Evolutionary conservation across 2,797 vertebrate genomes (phyloP).

Genomic region (Margarornis squamiger): DNA sequence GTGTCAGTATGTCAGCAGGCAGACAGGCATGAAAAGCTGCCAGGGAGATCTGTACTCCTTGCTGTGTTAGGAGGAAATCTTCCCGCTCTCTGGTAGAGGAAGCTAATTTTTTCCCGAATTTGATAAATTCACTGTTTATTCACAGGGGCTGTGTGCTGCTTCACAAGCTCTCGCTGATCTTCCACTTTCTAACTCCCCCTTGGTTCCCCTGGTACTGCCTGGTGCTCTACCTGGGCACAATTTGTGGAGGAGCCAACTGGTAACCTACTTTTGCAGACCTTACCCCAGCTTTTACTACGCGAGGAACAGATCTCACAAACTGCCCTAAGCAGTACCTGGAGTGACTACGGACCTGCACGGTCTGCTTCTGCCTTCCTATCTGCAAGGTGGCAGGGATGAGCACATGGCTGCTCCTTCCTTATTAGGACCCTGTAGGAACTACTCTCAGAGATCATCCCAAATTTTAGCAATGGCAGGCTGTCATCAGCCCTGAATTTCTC

Average conservation of each 20-base stretch:
- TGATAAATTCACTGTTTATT: background rate
- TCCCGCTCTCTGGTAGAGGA: background rate
- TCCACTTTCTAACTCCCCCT: background rate
- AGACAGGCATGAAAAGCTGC: background rate
- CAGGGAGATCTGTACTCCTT: background rate
- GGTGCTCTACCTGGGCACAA: background rate
- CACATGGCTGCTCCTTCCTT: background rate
- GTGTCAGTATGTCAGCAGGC: background rate
- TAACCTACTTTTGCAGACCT: background rate
- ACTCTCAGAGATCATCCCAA: background rate
- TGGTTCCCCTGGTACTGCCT: background rate
- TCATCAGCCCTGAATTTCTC: background rate
- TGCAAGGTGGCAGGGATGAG: background rate
- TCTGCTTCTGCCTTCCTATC: background rate
- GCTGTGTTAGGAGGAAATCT: background rate
- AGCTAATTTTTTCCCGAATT: background rate
- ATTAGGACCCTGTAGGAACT: background rate
- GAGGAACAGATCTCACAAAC: background rate
- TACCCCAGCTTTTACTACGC: fast-evolving
- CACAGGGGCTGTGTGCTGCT: background rate
- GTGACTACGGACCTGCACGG: background rate
- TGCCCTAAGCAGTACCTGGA: background rate
- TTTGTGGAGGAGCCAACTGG: background rate
- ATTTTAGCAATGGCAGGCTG: background rate
- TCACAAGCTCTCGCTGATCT: background rate